Evolutionary conservation across 2,888 invertebrate species (phyloP), one percentile per base, ranked within the genome.

Genomic region (Sympetrum striolatum): DNA sequence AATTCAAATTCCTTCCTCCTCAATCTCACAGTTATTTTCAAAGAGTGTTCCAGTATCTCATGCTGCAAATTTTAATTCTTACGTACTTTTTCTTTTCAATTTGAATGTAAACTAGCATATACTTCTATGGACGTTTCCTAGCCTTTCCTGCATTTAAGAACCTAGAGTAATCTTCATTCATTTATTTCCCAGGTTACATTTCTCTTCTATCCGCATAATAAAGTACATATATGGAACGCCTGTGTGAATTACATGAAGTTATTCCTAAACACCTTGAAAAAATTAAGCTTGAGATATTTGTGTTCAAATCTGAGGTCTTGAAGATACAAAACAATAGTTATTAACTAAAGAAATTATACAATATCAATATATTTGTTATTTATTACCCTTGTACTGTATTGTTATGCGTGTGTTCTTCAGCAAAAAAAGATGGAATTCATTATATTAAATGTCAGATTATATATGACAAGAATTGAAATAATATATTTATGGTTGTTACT

Each of bases 301-400:
- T 91, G 91, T 91, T 91, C 90, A 91, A 81, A 90, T 91, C 91
- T 91, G 90, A 91, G 91, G 90, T 90, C 73, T 90, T 90, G 90
- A 91, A 82, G 53, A 90, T 60, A 90, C 80, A 81, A 90, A 73
- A 90, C 48, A 39, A 44, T 73, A 73, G 86, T 86, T 60, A 86
- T 86, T 60, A 86, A 86, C 86, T 86, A 86, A 58, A 86, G 86
- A 86, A 86, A 60, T 86, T 86, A 86, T 86, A 60, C 60, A 86
- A 86, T 86, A 86, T 86, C 86, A 86, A 58, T 86, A 86, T 86
- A 86, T 86, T 86, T 86, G 86, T 86, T 86, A 86, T 58, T 90
- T 90, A 90, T 80, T 90, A 81, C 80, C 90, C 90, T 90, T 90
- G 90, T 90, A 90, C 90, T 90, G 90, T 81, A 90, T 90, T 90